These are phyloP conservation scores for Pantherophis vulpinus DNA, from an alignment of 2,797 vertebrate genomes.

Conservation along the genomic window DNA sequence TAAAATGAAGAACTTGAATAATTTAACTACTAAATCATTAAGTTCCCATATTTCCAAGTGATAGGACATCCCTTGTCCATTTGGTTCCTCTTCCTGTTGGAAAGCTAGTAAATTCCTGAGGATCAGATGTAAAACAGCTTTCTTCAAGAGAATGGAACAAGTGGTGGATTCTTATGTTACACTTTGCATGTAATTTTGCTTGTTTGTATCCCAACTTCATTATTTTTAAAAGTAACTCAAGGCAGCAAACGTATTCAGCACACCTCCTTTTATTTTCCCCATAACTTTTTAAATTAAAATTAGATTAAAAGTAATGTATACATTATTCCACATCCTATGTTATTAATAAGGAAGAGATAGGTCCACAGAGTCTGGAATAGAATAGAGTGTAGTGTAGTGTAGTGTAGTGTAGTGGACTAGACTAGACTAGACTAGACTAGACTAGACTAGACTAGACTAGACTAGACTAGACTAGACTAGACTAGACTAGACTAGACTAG, in stretches of 20 bases:
- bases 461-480: accelerated
- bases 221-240: background rate
- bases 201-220: background rate
- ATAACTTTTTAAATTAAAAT: background rate
- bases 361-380: background rate
- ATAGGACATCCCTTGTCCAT: background rate
- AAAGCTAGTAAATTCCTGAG: background rate
- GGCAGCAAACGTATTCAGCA: too few relatives aligned
- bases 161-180: background rate
- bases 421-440: background rate
- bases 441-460: background rate
- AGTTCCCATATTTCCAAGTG: background rate
- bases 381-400: too few relatives aligned
- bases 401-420: too few relatives aligned
- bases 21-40: background rate
- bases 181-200: background rate
- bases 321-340: background rate
- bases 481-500: background rate
- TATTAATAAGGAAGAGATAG: background rate
- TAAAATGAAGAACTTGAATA: background rate
- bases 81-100: background rate
- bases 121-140: background rate
- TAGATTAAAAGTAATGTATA: background rate
- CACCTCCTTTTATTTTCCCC: background rate
- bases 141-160: background rate